phyloP scores from a whole-genome alignment of 2,113 vertebrate genomes.

The Amazona guildingii region DNA sequence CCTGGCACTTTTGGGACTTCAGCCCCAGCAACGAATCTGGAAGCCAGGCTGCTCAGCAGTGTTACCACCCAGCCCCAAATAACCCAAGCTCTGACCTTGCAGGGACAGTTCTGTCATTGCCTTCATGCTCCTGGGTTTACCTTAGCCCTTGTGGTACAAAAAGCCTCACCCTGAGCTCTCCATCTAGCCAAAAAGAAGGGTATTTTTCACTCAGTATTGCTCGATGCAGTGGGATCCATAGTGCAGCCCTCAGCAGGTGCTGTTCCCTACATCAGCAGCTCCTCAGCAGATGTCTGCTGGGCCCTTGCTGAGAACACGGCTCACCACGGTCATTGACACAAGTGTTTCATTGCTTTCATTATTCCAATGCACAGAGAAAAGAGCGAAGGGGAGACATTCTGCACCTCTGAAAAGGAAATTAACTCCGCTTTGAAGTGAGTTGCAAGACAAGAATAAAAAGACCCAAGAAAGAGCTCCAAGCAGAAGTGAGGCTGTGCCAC shows the following conservation, averaged over 20 bases:
- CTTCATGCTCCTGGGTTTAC: neutral
- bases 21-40: neutral
- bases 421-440: constrained; percentile 49
- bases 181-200: too few species aligned
- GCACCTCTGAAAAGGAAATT: constrained; percentile 33
- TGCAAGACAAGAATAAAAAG: constrained; percentile 7
- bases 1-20: neutral
- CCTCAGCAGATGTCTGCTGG: neutral
- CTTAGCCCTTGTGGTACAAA: neutral
- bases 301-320: neutral
- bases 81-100: neutral
- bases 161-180: neutral
- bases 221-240: neutral
- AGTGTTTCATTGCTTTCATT: constrained; percentile 22
- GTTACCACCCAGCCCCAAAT: neutral
- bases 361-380: neutral
- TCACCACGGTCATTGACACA: neutral
- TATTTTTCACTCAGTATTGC: neutral
- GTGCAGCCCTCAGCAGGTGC: neutral
- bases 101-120: neutral
- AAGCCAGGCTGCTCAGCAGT: neutral
- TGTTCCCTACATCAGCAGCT: rapidly evolving
- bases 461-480: neutral
- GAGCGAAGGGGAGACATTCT: neutral
- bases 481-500: neutral